Base-by-base conservation (phyloP, 1,140 invertebrate species). In the Caerostris extrusa region DNA sequence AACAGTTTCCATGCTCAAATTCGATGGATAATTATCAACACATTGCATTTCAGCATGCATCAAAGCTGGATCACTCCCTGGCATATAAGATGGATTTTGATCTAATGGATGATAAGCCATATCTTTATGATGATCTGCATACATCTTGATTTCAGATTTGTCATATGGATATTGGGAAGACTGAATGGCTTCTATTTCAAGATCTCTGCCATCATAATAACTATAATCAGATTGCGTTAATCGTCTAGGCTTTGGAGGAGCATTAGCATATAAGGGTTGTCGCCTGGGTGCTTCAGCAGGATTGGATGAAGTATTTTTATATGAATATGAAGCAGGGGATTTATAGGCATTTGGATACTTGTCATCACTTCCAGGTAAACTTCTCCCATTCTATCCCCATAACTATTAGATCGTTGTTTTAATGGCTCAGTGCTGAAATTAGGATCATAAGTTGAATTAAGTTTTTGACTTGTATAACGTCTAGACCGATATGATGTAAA, bases 251-350 rank as follows among this genome's bases (percentile, higher is more conserved):
- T 98, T 98, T 2, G 98, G 98, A 7, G 98, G 98, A 3, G 98
- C 98, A 96, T 98, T 99, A 7, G 97, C 98, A 95, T 99, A 99
- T 3, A 98, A 96, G 0, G 98, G 98, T 95, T 98, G 97, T n/a
- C 87, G 85, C 64, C 77, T 77, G 86, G 83, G 14, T 10, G 56
- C 71, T 82, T 94, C 56, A 67, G 57, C 19, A 5, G 17, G 60
- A 58, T 61, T 93, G 17, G 77, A 5, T 7, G 69, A 17, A 34
- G 81, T 34, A 71, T 77, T 90, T 89, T 89, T 91, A 57, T 94
- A 95, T 12, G 90, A 77, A 89, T 81, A 90, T 17, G 90, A 34
- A 56, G 69, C 64, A 55, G 81, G 19, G 60, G 55, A 85, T 82
- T 89, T 91, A 71, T 94, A 95, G 12, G 90, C 85, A 89, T 81